Conservation (phyloP, 2,888 invertebrate genomes). For the Malthinus seriepunctatus region DNA sequence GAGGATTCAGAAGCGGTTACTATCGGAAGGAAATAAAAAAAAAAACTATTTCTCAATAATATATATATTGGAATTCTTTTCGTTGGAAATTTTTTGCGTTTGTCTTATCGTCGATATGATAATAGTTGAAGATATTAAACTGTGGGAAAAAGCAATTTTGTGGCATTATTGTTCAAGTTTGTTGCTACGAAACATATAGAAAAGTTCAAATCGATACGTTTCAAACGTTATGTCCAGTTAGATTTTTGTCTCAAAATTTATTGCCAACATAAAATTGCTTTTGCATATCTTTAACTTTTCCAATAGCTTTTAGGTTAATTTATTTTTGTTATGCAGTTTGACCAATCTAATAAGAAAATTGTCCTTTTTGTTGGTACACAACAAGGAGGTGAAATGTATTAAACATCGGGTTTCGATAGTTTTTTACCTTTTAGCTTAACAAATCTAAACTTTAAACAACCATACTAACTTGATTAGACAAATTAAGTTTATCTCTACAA, state of each 20-base stretch:
- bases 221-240: background rate
- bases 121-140: constrained; percentile 5
- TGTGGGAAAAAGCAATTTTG: constrained; percentile 8
- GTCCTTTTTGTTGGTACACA: too few species aligned
- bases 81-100: background rate
- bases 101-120: background rate
- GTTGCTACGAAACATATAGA: background rate
- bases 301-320: constrained; percentile 9
- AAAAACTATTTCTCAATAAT: too few species aligned
- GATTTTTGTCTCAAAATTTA: constrained; percentile 15
- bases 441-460: too few species aligned
- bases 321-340: constrained; percentile 7
- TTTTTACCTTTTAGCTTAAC: too few species aligned
- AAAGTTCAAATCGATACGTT: background rate
- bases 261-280: constrained; percentile 14
- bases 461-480: too few species aligned
- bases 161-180: constrained; percentile 7
- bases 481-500: too few species aligned
- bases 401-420: too few species aligned
- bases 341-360: background rate
- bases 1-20: background rate
- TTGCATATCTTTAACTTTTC: constrained; percentile 15
- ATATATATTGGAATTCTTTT: too few species aligned
- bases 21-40: too few species aligned
- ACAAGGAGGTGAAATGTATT: too few species aligned